A percentile compares a stretch with the other conserved stretches of the same genome.
Evolutionary conservation across 2,113 vertebrate species (phyloP).

Genomic region (Entelurus aequoreus): DNA sequence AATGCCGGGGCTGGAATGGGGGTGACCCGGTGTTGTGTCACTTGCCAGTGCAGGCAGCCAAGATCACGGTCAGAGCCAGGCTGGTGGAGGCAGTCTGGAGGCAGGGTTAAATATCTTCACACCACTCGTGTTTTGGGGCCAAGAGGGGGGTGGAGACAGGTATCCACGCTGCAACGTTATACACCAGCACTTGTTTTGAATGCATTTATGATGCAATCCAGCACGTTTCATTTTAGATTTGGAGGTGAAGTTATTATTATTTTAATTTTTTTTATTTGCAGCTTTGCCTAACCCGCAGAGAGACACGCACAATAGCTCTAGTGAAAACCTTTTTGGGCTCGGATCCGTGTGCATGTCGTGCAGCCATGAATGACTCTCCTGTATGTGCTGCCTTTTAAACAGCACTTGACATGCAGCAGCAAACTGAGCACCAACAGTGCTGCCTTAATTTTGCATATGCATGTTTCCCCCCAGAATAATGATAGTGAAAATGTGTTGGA

Average conservation of each 20-base stretch:
- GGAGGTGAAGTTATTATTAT: slow-evolving; percentile 46
- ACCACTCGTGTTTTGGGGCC: slow-evolving; percentile 37
- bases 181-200: neutral
- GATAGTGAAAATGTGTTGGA: neutral
- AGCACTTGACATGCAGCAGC: slow-evolving; percentile 47
- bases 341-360: slow-evolving; percentile 54
- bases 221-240: neutral
- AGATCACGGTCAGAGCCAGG: slow-evolving; percentile 57
- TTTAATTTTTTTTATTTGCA: slow-evolving; percentile 56
- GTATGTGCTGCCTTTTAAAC: slow-evolving; percentile 39
- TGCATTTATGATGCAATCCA: slow-evolving; percentile 5
- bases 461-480: slow-evolving; percentile 12
- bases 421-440: slow-evolving; percentile 17
- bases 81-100: slow-evolving; percentile 25
- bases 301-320: slow-evolving; percentile 21
- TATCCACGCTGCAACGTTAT: slow-evolving; percentile 38
- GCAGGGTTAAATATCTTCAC: slow-evolving; percentile 23
- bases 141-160: slow-evolving; percentile 29
- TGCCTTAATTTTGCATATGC: slow-evolving; percentile 44
- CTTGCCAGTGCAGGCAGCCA: slow-evolving; percentile 55
- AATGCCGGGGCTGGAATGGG: slow-evolving; percentile 68
- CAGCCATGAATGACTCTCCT: slow-evolving; percentile 41
- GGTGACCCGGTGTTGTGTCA: slow-evolving; percentile 72
- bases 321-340: neutral
- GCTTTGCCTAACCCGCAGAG: slow-evolving; percentile 26